Base-by-base conservation (phyloP, 2,797 vertebrate species). In the Trachops cirrhosus region DNA sequence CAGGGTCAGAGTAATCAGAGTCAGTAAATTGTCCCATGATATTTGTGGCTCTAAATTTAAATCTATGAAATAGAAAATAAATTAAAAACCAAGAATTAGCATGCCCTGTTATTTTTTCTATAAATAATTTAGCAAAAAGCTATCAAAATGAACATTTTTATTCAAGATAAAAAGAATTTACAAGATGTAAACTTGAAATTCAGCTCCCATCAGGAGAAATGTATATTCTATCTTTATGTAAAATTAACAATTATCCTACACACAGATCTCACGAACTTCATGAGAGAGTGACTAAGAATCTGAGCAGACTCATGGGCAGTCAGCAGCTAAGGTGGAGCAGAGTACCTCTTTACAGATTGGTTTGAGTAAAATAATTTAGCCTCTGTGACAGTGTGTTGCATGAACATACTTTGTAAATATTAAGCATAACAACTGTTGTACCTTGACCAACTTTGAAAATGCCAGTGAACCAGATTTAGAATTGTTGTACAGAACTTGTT, bases 21-120 rank as follows among this genome's bases (percentile, higher is more conserved):
- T 99, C 99, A 74, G 99, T 99, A 98, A 98, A 99, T 84, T 99
- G 99, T 83, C 99, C 99, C 82, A 98, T 98, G 93, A 98, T 93
- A 96, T 99, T 99, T 82, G 99, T 99, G 88, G 99, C 99, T 98
- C 99, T 99, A 97, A 99, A 99, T 97, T 99, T 99, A 98, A 99
- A 99, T 98, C 99, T 99, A 98, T 94, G 93, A 98, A 97, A 98
- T 83, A 97, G 96, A 97, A 97, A 74, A 89, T 90, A 94, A 94
- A 74, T 2, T 16, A 78, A 95, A 97, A 97, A 67, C 34, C 10
- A 70, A 77, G 50, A 95, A 34, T 82, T 95, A 89, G 18, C 5
- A 41, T 70, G 12, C 14, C 12, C 54, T 73, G 62, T 29, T 70
- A 91, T 57, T 89, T 68, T 89, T 48, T 32, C 39, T 57, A 71